A percentile compares a stretch with the other conserved stretches of the same genome.
Evolutionary conservation across 2,113 vertebrate genomes (phyloP).

Genomic region (Periophthalmodon schlosseri): DNA sequence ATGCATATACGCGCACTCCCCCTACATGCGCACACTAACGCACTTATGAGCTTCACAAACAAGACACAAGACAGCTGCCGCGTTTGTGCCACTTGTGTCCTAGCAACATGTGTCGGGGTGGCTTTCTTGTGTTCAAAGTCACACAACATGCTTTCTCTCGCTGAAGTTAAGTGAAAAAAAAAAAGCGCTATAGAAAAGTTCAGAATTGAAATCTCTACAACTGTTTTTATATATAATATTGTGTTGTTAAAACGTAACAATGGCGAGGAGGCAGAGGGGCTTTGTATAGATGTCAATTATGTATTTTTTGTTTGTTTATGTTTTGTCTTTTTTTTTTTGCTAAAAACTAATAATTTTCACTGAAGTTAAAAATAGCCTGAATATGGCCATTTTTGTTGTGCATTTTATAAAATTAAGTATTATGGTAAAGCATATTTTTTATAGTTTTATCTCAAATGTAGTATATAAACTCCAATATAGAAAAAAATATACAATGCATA

Average conservation of each 20-base stretch:
- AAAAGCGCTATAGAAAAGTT: background rate
- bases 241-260: background rate
- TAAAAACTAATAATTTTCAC: no score
- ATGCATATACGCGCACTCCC: conserved; percentile 22
- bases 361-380: no score
- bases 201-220: background rate
- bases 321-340: no score
- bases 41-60: conserved; percentile 41
- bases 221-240: background rate
- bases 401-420: no score
- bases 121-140: conserved; percentile 11
- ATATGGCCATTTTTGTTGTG: no score
- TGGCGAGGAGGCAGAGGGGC: no score
- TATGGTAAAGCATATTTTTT: no score
- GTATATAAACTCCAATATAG: no score
- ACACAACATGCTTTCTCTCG: background rate
- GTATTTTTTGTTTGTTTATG: no score
- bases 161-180: background rate
- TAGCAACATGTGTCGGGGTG: conserved; percentile 63
- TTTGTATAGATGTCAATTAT: no score
- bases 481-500: no score
- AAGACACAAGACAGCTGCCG: conserved; percentile 57
- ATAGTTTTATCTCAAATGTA: no score
- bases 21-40: conserved; percentile 1
- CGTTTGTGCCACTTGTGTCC: conserved; percentile 54